phyloP scores from a whole-genome alignment of 2,113 vertebrate genomes.

The Heterotilapia buettikoferi region DNA sequence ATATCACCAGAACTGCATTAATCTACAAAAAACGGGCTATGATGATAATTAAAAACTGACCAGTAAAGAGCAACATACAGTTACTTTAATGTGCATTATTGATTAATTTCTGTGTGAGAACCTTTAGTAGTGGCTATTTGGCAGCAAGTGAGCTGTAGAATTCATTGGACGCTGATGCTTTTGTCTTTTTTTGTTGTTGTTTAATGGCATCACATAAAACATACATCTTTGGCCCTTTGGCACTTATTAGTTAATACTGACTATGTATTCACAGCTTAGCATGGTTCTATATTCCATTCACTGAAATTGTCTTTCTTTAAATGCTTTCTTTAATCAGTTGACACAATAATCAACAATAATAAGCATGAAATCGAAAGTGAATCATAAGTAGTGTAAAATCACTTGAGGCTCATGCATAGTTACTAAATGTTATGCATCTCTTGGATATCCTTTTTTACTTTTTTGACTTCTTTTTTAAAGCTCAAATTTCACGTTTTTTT shows the following conservation, averaged over 20 bases:
- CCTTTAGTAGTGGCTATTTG: neutral
- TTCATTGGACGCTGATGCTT: neutral
- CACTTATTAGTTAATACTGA: neutral
- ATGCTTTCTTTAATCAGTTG: neutral
- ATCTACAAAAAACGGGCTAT: neutral
- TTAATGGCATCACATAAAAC: neutral
- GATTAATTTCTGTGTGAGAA: neutral
- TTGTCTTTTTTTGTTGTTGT: neutral
- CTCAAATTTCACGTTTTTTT: accelerated
- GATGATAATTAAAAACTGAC: neutral
- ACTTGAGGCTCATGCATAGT: neutral
- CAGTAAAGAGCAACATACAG: neutral
- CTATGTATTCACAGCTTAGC: neutral
- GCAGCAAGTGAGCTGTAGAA: neutral
- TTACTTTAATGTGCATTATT: neutral
- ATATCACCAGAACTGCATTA: too few species aligned
- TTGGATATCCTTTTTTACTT: neutral
- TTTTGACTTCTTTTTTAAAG: neutral
- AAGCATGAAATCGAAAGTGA: neutral
- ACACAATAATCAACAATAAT: neutral
- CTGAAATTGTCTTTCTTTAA: neutral
- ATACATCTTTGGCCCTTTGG: neutral
- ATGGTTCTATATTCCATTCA: neutral
- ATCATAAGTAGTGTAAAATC: neutral
- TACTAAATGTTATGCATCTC: neutral